Percentiles rank a stretch among this genome's conserved stretches.
These are phyloP conservation scores for Rhinolophus sinicus DNA, from an alignment of 2,113 vertebrate species.

Conservation along the genomic window DNA sequence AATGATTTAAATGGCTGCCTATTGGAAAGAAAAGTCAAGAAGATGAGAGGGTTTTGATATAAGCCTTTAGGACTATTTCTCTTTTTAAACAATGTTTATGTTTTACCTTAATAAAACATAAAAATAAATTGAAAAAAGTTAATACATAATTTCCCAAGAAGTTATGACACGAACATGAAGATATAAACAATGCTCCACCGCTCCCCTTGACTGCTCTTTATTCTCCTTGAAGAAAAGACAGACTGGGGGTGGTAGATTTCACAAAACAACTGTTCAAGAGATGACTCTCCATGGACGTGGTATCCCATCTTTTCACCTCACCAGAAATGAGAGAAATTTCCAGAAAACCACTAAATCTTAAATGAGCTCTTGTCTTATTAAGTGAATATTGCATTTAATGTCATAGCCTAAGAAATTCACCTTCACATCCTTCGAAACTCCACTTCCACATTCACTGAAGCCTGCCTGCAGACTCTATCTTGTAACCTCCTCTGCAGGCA, in stretches of 20 bases:
- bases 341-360: background rate
- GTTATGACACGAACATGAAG: background rate
- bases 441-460: background rate
- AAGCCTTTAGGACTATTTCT: background rate
- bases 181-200: background rate
- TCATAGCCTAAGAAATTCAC: background rate
- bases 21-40: background rate
- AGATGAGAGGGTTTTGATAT: background rate
- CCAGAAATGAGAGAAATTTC: background rate
- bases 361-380: background rate
- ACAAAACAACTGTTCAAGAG: background rate
- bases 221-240: background rate
- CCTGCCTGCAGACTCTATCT: background rate
- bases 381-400: background rate
- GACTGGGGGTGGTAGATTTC: background rate
- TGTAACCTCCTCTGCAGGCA: background rate
- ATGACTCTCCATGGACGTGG: background rate
- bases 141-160: background rate
- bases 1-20: background rate
- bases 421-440: background rate
- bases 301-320: background rate
- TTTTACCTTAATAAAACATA: constrained; percentile 29
- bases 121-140: constrained; percentile 2
- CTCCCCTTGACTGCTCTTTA: background rate
- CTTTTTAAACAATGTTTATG: background rate